Conservation (phyloP, 2,888 invertebrate genomes). For the Pachliopta kotzebuea region DNA sequence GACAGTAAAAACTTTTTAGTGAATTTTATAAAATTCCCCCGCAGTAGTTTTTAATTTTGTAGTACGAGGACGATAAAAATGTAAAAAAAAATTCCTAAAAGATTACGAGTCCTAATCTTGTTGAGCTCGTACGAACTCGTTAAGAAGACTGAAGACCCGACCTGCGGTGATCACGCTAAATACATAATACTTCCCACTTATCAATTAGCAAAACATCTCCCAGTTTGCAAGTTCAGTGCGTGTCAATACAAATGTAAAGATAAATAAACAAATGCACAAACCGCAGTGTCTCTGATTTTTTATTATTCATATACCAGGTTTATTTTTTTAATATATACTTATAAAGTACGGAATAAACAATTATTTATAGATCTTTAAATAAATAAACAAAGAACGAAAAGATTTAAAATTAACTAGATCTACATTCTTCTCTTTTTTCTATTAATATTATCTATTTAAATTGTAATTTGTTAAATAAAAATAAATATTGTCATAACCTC, state of each 20-base stretch:
- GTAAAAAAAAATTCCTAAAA: constrained; percentile 23
- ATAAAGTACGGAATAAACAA: no score
- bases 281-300: neutral
- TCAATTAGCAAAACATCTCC: constrained; percentile 30
- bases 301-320: no score
- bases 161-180: constrained; percentile 43
- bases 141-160: constrained; percentile 64
- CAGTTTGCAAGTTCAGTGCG: constrained; percentile 28
- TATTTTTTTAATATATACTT: no score
- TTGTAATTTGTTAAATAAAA: no score
- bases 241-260: constrained; percentile 15
- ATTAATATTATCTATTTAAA: no score
- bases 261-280: constrained; percentile 3
- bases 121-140: constrained; percentile 54
- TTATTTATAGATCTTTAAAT: no score
- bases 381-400: no score
- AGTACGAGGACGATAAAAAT: constrained; percentile 20
- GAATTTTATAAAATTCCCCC: constrained; percentile 19
- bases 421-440: no score
- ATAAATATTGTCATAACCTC: no score
- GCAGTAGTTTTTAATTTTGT: constrained; percentile 17
- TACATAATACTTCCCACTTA: constrained; percentile 35
- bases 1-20: constrained; percentile 35
- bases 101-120: constrained; percentile 31
- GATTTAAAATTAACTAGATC: no score